phyloP scores from a whole-genome alignment of 2,113 vertebrate species.

The Xyrauchen texanus region DNA sequence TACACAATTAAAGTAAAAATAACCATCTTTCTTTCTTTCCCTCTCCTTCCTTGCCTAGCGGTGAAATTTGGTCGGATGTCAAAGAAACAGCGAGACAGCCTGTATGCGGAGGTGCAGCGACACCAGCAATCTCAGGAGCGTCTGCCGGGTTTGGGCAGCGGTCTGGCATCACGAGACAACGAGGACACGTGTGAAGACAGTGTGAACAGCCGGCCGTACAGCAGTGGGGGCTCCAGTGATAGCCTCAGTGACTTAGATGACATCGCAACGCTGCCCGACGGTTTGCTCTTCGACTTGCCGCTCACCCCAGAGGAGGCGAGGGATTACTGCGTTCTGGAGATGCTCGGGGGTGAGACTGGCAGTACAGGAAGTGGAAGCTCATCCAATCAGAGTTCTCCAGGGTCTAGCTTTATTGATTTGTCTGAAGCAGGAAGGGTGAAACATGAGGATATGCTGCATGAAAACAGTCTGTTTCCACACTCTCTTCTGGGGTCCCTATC shows the following conservation, averaged over 20 bases:
- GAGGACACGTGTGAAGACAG: conserved; percentile 56
- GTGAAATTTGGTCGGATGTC: conserved; percentile 95
- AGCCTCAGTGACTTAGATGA: conserved; percentile 83
- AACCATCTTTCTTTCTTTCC: too few species aligned
- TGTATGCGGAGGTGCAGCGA: conserved; percentile 90
- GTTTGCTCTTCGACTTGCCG: conserved; percentile 86
- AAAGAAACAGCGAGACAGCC: conserved; percentile 90
- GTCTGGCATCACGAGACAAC: conserved; percentile 62
- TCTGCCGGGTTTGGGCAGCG: conserved; percentile 59
- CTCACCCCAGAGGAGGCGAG: conserved; percentile 80
- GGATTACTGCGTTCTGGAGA: conserved; percentile 82
- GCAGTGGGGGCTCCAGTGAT: conserved; percentile 75
- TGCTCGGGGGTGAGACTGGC: conserved; percentile 66
- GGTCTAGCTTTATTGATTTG: conserved; percentile 80
- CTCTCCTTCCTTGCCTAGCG: conserved; percentile 65
- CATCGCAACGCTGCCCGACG: conserved; percentile 79
- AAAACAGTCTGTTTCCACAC: conserved; percentile 76
- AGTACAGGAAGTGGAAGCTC: conserved; percentile 71
- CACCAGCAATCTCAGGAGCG: conserved; percentile 84
- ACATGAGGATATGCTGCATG: conserved; percentile 84
- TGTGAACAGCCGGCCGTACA: conserved; percentile 71
- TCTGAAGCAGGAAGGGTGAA: conserved; percentile 73
- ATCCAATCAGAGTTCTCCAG: conserved; percentile 84
- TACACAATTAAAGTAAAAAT: too few species aligned
- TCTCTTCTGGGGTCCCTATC: conserved; percentile 69